Conservation (phyloP, 2,113 vertebrate species). For the Hydrolagus affinis region DNA sequence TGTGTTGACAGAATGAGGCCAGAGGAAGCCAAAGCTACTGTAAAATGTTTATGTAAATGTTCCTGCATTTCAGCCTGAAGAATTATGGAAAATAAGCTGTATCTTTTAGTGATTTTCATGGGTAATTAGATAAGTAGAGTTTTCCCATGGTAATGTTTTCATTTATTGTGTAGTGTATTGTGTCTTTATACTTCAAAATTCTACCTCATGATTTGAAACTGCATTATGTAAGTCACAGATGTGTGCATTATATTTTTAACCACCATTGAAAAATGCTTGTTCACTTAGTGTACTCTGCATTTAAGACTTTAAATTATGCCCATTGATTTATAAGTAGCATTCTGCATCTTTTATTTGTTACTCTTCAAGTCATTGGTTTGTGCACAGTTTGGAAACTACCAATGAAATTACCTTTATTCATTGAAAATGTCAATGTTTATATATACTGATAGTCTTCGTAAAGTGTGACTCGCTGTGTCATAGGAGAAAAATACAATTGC, state of each 20-base stretch:
- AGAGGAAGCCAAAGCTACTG: conserved; percentile 46
- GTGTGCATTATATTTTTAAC: background rate
- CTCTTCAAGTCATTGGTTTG: background rate
- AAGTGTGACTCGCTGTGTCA: background rate
- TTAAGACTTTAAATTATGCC: background rate
- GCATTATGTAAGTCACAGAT: no score
- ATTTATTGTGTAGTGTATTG: conserved; percentile 1
- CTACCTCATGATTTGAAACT: background rate
- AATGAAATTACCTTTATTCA: background rate
- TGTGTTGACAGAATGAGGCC: conserved; percentile 80
- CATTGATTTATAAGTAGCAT: background rate
- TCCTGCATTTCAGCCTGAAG: conserved; percentile 7
- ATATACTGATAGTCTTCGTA: background rate
- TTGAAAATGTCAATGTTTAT: conserved; percentile 1
- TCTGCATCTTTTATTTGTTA: background rate
- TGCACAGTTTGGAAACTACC: background rate
- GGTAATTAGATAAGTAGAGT: conserved; percentile 25
- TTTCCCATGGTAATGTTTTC: conserved; percentile 25
- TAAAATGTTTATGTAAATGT: conserved; percentile 27
- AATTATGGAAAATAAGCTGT: conserved; percentile 25
- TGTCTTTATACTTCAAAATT: conserved; percentile 20
- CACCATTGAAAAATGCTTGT: no score
- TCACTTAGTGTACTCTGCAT: background rate
- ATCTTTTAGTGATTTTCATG: conserved; percentile 16
- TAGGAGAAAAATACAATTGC: background rate